phyloP scores from a whole-genome alignment of 2,797 vertebrate species.

The Mormyrops boulengeri region DNA sequence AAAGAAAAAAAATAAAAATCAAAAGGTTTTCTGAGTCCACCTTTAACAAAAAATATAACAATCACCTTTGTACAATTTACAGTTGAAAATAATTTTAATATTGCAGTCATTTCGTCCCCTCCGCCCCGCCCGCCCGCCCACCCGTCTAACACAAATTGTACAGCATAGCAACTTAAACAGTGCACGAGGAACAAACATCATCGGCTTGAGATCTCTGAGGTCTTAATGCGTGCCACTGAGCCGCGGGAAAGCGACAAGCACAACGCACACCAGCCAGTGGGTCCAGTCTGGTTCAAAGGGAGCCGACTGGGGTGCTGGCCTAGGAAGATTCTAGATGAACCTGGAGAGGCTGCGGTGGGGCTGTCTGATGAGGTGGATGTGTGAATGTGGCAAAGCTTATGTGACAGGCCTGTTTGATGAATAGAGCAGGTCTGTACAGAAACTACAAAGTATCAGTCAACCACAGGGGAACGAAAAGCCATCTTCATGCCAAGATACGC shows the following conservation, averaged over 20 bases:
- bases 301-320: neutral
- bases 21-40: conserved; percentile 51
- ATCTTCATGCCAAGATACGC: neutral
- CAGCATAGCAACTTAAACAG: conserved; percentile 62
- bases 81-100: conserved; percentile 59
- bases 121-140: conserved; percentile 19
- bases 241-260: neutral
- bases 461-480: neutral
- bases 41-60: conserved; percentile 43
- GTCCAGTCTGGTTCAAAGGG: neutral
- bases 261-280: neutral
- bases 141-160: conserved; percentile 48
- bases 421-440: neutral
- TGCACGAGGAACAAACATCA: conserved; percentile 32
- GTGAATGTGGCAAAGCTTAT: neutral
- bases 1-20: conserved; percentile 28
- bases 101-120: conserved; percentile 59
- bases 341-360: neutral
- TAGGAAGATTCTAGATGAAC: neutral
- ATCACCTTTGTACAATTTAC: conserved; percentile 64
- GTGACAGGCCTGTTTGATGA: neutral
- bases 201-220: neutral
- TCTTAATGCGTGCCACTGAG: neutral
- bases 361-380: neutral
- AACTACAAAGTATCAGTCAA: neutral